Evolutionary conservation across 2,113 vertebrate species (phyloP).

Genomic region (Equus quagga): DNA sequence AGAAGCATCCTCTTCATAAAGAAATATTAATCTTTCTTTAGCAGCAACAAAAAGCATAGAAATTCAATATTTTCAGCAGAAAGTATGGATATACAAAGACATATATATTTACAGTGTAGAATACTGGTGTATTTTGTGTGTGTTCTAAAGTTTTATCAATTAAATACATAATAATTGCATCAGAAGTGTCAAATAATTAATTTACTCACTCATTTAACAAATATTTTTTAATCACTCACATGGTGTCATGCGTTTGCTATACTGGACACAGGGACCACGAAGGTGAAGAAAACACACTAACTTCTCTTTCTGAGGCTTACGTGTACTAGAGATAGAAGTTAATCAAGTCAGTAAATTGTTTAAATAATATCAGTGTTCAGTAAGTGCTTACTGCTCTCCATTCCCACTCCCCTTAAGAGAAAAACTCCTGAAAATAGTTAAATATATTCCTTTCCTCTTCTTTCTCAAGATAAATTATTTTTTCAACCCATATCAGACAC

Average conservation of each 20-base stretch:
- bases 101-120: background rate
- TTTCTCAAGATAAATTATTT: background rate
- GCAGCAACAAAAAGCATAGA: background rate
- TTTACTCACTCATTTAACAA: constrained; percentile 11
- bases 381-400: background rate
- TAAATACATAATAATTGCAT: background rate
- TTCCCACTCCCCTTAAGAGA: background rate
- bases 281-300: background rate
- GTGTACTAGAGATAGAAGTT: background rate
- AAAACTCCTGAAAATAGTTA: background rate
- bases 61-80: background rate
- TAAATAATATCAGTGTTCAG: background rate
- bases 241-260: background rate
- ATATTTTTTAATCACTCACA: background rate
- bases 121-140: background rate
- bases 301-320: background rate
- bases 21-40: constrained; percentile 4
- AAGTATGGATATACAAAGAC: background rate
- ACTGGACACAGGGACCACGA: background rate
- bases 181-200: background rate
- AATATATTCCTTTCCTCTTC: background rate
- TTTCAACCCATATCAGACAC: background rate
- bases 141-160: background rate
- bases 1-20: background rate
- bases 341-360: background rate